These are phyloP conservation scores for Falcaria lacertinaria DNA, from an alignment of 2,888 invertebrate genomes.

Conservation along the genomic window DNA sequence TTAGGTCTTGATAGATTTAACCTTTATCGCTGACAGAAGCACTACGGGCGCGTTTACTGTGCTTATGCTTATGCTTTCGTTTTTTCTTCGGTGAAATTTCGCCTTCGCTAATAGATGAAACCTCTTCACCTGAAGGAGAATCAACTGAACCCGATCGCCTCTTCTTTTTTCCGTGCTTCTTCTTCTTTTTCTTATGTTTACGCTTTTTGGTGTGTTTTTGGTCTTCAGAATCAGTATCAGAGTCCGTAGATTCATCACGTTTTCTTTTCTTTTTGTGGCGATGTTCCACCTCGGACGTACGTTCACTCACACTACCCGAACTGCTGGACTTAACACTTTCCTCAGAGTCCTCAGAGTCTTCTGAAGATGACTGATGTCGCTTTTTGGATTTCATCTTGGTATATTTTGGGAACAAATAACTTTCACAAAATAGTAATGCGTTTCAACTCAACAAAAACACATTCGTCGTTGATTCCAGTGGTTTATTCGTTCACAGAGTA, in stretches of 20 bases:
- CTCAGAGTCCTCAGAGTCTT: slow-evolving; percentile 65
- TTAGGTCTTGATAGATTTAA: too few relatives aligned
- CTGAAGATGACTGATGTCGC: slow-evolving; percentile 62
- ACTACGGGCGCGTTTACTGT: slow-evolving; percentile 49
- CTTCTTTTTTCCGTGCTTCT: slow-evolving; percentile 71
- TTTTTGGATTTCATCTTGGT: slow-evolving; percentile 66
- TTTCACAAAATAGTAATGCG: too few relatives aligned
- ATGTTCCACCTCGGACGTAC: slow-evolving; percentile 57
- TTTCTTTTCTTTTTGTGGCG: slow-evolving; percentile 71
- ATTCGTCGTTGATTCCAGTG: too few relatives aligned
- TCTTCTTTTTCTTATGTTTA: slow-evolving; percentile 76
- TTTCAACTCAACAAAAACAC: too few relatives aligned
- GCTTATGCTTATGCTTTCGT: slow-evolving; percentile 68
- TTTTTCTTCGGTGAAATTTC: slow-evolving; percentile 66
- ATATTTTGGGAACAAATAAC: not conserved
- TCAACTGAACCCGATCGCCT: slow-evolving; percentile 53
- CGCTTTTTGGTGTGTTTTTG: slow-evolving; percentile 67
- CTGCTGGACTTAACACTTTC: slow-evolving; percentile 57
- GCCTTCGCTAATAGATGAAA: slow-evolving; percentile 59
- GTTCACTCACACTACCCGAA: slow-evolving; percentile 66
- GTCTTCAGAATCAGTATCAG: slow-evolving; percentile 63
- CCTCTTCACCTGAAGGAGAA: slow-evolving; percentile 46
- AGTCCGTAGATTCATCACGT: slow-evolving; percentile 63
- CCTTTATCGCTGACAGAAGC: slow-evolving; percentile 51
- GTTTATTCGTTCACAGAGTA: too few relatives aligned